Percentiles rank a stretch among this genome's conserved stretches.
phyloP scores from a whole-genome alignment of 2,113 vertebrate genomes.

The Ibidorhyncha struthersii region DNA sequence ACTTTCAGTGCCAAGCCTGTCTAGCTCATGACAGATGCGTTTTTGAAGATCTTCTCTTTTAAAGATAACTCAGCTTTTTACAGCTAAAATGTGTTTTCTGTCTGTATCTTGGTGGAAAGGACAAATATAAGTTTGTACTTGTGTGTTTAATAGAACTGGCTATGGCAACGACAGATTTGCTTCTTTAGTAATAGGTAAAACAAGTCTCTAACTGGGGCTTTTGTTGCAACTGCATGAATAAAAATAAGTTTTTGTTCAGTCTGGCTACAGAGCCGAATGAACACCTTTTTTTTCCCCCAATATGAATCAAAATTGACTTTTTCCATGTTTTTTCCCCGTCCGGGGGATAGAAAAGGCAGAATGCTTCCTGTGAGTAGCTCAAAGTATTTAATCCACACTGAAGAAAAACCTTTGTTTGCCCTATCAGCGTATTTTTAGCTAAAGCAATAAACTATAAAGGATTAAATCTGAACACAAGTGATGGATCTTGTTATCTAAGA shows the following conservation, averaged over 20 bases:
- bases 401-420: neutral
- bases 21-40: neutral
- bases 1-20: neutral
- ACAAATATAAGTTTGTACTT: neutral
- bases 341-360: neutral
- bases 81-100: neutral
- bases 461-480: neutral
- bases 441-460: neutral
- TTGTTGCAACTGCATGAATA: neutral
- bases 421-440: neutral
- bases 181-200: neutral
- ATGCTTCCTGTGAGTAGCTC: neutral
- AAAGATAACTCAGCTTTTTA: neutral
- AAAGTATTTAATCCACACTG: neutral
- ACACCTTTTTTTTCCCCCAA: fast-evolving
- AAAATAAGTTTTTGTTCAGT: neutral
- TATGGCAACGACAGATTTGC: neutral
- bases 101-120: neutral
- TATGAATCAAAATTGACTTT: neutral
- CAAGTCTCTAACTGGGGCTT: neutral
- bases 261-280: neutral
- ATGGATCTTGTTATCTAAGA: neutral
- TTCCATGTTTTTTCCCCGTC: neutral
- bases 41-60: neutral
- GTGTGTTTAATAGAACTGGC: neutral